These are phyloP conservation scores for Linyphia triangularis DNA, from an alignment of 2,888 invertebrate species.

Conservation along the genomic window DNA sequence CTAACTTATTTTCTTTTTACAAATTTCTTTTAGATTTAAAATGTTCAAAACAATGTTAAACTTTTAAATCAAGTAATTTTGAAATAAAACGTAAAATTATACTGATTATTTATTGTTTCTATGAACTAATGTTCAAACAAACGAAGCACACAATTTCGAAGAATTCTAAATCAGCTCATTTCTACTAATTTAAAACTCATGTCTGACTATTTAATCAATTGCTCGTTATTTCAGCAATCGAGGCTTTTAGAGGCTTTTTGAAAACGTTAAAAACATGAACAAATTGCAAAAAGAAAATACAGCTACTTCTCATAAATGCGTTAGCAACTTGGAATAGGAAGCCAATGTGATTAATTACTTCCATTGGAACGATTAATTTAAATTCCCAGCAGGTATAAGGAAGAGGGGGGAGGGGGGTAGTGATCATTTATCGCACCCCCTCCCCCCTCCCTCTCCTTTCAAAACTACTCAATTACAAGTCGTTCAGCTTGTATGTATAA, in stretches of 20 bases:
- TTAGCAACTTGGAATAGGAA: not conserved
- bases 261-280: not conserved
- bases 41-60: too few relatives aligned
- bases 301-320: not conserved
- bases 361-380: slow-evolving; percentile 37
- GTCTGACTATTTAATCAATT: too few relatives aligned
- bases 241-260: not conserved
- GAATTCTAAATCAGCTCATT: too few relatives aligned
- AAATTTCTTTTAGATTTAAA: too few relatives aligned
- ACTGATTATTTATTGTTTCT: too few relatives aligned
- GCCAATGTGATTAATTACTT: slow-evolving; percentile 42
- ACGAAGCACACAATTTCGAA: too few relatives aligned
- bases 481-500: not conserved
- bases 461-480: slow-evolving; percentile 31
- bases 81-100: too few relatives aligned
- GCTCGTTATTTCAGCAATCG: not conserved
- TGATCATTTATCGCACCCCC: too few relatives aligned
- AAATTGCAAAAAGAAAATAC: not conserved
- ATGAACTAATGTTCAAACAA: too few relatives aligned
- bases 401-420: not conserved
- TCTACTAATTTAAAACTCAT: too few relatives aligned
- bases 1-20: too few relatives aligned
- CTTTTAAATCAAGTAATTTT: too few relatives aligned
- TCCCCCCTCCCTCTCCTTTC: slow-evolving; percentile 3
- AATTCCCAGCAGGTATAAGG: slow-evolving; percentile 35